phyloP scores from a whole-genome alignment of 2,113 vertebrate species.

The Bucco capensis region DNA sequence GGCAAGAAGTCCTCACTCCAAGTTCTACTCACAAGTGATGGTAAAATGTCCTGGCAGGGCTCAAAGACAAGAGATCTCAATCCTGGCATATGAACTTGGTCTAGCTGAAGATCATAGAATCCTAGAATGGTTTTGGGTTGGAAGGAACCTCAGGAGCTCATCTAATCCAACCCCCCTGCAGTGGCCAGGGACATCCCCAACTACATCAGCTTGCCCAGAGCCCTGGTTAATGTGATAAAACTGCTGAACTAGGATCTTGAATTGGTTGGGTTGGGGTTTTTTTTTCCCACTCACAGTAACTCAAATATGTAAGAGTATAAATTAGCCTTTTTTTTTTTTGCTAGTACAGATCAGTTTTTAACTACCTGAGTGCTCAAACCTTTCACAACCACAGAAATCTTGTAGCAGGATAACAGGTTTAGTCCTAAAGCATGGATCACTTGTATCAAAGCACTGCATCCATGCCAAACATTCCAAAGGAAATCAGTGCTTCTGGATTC shows the following conservation, averaged over 20 bases:
- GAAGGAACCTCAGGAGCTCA: no score
- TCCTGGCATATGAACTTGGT: background rate
- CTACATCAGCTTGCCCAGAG: no score
- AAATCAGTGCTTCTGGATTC: background rate
- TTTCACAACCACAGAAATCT: conserved; percentile 11
- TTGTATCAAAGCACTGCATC: background rate
- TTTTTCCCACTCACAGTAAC: conserved; percentile 36
- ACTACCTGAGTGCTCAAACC: background rate
- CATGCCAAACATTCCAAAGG: background rate
- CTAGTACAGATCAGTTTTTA: background rate
- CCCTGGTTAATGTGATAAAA: conserved; percentile 47
- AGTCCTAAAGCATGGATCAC: background rate
- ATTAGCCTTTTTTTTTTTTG: no score
- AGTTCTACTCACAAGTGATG: background rate
- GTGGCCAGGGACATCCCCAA: no score
- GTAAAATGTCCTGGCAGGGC: background rate
- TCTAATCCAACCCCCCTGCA: no score
- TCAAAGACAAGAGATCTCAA: background rate
- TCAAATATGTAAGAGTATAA: conserved; percentile 25
- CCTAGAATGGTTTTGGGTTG: no score
- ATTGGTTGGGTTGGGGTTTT: conserved; percentile 8
- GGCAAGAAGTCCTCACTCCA: background rate
- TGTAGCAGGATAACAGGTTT: background rate
- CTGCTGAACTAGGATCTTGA: background rate
- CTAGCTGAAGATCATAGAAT: background rate